A percentile compares a stretch with the other conserved stretches of the same genome.
Evolutionary conservation across 92 coral and sea anemone genomes (phyloP).

Genomic region (Epizoanthus ramosus): DNA sequence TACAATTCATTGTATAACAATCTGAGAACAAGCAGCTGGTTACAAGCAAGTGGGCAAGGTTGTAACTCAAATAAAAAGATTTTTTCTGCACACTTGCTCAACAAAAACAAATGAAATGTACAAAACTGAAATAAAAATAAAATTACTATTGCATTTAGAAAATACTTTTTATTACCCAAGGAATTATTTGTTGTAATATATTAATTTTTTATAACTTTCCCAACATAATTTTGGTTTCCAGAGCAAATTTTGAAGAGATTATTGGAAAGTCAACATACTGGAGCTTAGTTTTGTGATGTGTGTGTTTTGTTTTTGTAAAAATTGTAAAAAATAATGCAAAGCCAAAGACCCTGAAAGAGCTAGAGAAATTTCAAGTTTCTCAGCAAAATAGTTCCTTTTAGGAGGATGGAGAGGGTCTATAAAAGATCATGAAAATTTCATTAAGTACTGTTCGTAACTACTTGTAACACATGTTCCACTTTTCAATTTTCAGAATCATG

Average conservation of each 20-base stretch:
- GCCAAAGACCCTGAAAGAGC: conserved; percentile 32
- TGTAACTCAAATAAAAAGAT: conserved; percentile 28
- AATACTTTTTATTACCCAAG: conserved; percentile 9
- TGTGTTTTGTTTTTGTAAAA: conserved; percentile 15
- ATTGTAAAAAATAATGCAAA: conserved; percentile 22
- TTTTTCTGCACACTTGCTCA: conserved; percentile 32
- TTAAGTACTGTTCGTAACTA: conserved; percentile 15
- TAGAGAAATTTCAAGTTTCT: conserved; percentile 26
- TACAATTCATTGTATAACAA: conserved; percentile 28
- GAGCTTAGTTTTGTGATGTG: conserved; percentile 27
- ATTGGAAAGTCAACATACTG: conserved; percentile 29
- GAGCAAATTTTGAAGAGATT: conserved; percentile 30
- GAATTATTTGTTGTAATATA: conserved; percentile 24
- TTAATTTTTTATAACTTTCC: too few species aligned
- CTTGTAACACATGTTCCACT: conserved; percentile 21
- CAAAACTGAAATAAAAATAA: conserved; percentile 20
- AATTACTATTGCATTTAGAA: conserved; percentile 19
- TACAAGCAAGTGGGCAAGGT: conserved; percentile 35
- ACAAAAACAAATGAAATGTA: conserved; percentile 28
- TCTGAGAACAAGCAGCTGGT: conserved; percentile 31
- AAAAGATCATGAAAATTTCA: conserved; percentile 24
- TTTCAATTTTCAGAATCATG: conserved; percentile 29
- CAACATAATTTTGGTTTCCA: conserved; percentile 25
- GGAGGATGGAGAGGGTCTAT: conserved; percentile 26
- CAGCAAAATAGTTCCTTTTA: conserved; percentile 27